Evolutionary conservation across 2,888 invertebrate species (phyloP), one percentile per base, ranked within the genome.

Genomic region (Tanytarsus gracilentus): DNA sequence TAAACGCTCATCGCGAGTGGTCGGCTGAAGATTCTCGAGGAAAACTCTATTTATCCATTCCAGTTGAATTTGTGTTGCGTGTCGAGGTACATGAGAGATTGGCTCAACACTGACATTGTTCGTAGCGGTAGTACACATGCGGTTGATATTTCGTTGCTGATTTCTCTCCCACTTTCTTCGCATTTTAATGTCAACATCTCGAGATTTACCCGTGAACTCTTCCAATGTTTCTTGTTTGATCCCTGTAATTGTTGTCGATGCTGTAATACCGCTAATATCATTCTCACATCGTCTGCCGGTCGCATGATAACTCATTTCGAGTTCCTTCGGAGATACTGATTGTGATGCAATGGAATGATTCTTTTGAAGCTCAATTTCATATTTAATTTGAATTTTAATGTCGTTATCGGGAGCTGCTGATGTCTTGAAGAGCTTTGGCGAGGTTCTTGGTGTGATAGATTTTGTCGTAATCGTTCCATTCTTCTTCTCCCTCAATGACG

Each of bases 381-480:
- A 7, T 6, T 8, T 25, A 44, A 2, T 44, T 4, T 44, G 44
- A 11, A 11, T 18, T 18, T 33, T 33, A 33, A n/a, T 33, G 5
- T 18, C 23, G 21, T 26, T 18, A 4, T 30, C 16, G 14, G 29
- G 7, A 21, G 25, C n/a, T 25, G 16, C 11, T 29, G 29, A 29
- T 48, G 58, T 40, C 23, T 58, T 58, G 39, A 58, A 58, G 30
- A 58, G 29, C 21, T 58, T 58, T 18, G 58, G 58, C 7, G 58
- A 58, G 2, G 30, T 21, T 29, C 48, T 27, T 16, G 58, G 25
- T 11, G 30, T 26, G 21, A 9, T 7, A 14, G 21, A 18, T 16
- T 18, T 51, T 51, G 18, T 48, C 21, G 44, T 58, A 16, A 16
- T 44, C n/a, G 23, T 29, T 18, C 48, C 58, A 48, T 58, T 58